Base-by-base conservation (phyloP, 2,888 invertebrate genomes). In the Xiphydria camelus region DNA sequence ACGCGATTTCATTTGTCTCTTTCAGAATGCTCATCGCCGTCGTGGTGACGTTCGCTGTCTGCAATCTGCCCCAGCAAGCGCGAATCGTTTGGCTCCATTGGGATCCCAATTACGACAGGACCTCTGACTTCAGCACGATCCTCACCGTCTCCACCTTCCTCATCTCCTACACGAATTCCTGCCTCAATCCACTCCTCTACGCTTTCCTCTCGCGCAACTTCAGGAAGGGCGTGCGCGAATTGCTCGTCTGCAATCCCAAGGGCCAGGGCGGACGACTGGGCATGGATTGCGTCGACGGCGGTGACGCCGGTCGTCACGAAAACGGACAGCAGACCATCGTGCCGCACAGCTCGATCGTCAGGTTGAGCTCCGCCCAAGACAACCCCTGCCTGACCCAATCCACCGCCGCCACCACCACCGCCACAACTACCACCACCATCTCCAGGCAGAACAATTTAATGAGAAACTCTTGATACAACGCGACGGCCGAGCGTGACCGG, bases 1-100 rank as follows among this genome's bases (percentile, higher is more conserved):
- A 22, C 5, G 7, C 7, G 7, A 22, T n/a, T 36, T 3, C 10
- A 14, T 29, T 23, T 31, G 31, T 26, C 45, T 32, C 29, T 58
- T 55, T 5, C 55, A 85, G 91, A 51, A 89, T 95, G 85, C 81
- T 94, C 57, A 89, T 94, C 51, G 87, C 90, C 19, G 89, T 95
- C 35, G 93, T 94, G 36, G 81, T 90, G 55, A 88, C 91, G 40
- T 95, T 94, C 76, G 92, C 93, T 10, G 69, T 93, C 23, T 93
- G 94, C 78, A 92, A 94, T 75, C 78, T 94, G 50, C 94, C 94
- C 0, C 89, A 90, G 77, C 94, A 94, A 77, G 89, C 88, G 1
- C 82, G 93, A 23, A 91, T 91, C 71, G 84, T 91, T 82, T 91
- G 91, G 88, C 88, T 89, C 69, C 88, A 89, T 75, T 91, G 89